A percentile compares a stretch with the other conserved stretches of the same genome.
Evolutionary conservation across 2,888 invertebrate genomes (phyloP).

Genomic region (Pardosa pseudoannulata): DNA sequence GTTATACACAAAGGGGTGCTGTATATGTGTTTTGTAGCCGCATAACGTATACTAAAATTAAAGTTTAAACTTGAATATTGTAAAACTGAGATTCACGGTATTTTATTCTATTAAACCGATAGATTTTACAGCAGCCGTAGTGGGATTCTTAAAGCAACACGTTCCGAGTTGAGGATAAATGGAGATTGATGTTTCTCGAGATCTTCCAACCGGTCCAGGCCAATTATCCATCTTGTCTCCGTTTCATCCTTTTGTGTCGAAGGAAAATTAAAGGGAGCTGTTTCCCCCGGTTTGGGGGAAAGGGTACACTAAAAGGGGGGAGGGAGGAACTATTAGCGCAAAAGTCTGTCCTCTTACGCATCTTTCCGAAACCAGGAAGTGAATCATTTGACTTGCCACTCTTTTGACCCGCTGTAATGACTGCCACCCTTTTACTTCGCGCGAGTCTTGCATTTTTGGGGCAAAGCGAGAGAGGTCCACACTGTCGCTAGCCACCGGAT

Average conservation of each 20-base stretch:
- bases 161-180: too few species aligned
- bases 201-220: too few species aligned
- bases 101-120: too few species aligned
- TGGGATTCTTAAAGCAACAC: too few species aligned
- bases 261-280: not conserved
- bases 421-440: slow-evolving; percentile 17
- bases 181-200: too few species aligned
- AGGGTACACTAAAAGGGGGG: not conserved
- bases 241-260: not conserved
- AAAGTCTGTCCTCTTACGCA: slow-evolving; percentile 26
- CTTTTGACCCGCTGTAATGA: slow-evolving; percentile 4
- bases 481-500: not conserved
- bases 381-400: slow-evolving; percentile 28
- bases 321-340: slow-evolving; percentile 22
- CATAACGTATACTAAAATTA: too few species aligned
- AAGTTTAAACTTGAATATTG: too few species aligned
- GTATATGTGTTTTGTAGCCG: too few species aligned
- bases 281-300: not conserved
- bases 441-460: not conserved
- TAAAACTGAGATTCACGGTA: too few species aligned
- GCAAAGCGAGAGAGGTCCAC: slow-evolving; percentile 33
- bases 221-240: too few species aligned
- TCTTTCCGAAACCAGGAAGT: slow-evolving; percentile 59
- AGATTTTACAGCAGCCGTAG: too few species aligned
- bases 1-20: too few species aligned